These are phyloP conservation scores for Rhadina sibilatrix DNA, from an alignment of 2,113 vertebrate genomes.

Conservation along the genomic window DNA sequence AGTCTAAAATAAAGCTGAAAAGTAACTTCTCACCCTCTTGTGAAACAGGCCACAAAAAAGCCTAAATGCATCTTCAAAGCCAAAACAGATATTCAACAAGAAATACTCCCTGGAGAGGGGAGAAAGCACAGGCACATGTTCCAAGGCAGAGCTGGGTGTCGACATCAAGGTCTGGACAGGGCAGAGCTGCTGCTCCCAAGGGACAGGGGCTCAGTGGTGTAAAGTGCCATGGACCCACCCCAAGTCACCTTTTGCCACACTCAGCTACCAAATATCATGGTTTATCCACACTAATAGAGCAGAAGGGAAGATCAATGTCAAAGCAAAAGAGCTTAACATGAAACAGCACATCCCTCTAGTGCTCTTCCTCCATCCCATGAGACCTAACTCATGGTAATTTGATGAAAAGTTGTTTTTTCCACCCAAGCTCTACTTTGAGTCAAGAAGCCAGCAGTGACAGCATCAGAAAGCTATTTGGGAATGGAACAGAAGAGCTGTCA, in stretches of 20 bases:
- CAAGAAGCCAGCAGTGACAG: constrained; percentile 34
- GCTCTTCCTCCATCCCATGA: neutral
- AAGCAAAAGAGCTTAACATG: neutral
- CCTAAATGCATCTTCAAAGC: constrained; percentile 36
- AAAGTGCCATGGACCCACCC: neutral
- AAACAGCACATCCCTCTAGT: neutral
- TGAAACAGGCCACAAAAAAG: constrained; percentile 36
- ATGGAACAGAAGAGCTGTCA: neutral
- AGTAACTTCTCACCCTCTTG: constrained; percentile 44
- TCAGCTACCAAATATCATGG: neutral
- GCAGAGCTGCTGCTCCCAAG: neutral
- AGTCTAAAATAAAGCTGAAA: constrained; percentile 30
- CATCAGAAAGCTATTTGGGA: constrained; percentile 38
- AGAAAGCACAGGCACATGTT: neutral
- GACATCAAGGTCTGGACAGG: neutral
- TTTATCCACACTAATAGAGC: neutral
- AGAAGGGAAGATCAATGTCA: neutral
- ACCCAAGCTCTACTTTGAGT: neutral
- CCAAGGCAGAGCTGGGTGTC: neutral
- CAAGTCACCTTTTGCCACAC: neutral
- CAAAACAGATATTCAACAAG: neutral
- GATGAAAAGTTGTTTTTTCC: constrained; percentile 35
- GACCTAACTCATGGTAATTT: neutral
- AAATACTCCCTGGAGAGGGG: neutral
- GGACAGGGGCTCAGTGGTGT: neutral